Percentiles rank a stretch among this genome's conserved stretches.
These are phyloP conservation scores for Elachura formosa DNA, from an alignment of 2,113 vertebrate species.

Conservation along the genomic window DNA sequence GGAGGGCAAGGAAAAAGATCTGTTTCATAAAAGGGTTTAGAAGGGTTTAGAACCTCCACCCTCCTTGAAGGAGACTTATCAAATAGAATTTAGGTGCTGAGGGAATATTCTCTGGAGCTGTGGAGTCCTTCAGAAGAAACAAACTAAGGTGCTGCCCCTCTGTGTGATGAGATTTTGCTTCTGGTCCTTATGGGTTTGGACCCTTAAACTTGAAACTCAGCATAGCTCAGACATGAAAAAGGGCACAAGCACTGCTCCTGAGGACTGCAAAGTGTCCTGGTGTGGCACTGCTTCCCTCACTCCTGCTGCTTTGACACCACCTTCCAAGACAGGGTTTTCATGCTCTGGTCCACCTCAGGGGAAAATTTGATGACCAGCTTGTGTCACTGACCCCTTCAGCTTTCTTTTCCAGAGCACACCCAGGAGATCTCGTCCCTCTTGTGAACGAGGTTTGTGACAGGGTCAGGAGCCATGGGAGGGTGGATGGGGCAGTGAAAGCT, in stretches of 20 bases:
- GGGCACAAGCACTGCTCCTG: not conserved
- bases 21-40: not conserved
- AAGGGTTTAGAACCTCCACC: too few species aligned
- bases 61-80: not conserved
- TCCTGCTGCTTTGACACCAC: not conserved
- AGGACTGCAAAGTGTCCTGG: not conserved
- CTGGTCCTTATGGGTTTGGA: not conserved
- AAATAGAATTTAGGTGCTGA: not conserved
- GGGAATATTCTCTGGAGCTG: not conserved
- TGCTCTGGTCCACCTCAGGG: not conserved
- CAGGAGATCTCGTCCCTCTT: not conserved
- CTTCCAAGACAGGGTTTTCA: not conserved
- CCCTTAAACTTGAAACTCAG: rapidly evolving
- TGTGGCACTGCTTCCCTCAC: not conserved
- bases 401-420: not conserved
- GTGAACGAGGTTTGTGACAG: rapidly evolving
- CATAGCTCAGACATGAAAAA: not conserved
- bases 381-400: not conserved
- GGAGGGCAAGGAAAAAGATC: not conserved
- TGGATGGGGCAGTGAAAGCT: not conserved
- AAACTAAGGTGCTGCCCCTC: not conserved
- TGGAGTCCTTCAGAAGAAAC: not conserved
- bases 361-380: not conserved
- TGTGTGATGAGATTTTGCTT: not conserved
- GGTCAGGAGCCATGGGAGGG: not conserved